Evolutionary conservation across 2,113 vertebrate genomes (phyloP).

Genomic region (Corythaixoides concolor): DNA sequence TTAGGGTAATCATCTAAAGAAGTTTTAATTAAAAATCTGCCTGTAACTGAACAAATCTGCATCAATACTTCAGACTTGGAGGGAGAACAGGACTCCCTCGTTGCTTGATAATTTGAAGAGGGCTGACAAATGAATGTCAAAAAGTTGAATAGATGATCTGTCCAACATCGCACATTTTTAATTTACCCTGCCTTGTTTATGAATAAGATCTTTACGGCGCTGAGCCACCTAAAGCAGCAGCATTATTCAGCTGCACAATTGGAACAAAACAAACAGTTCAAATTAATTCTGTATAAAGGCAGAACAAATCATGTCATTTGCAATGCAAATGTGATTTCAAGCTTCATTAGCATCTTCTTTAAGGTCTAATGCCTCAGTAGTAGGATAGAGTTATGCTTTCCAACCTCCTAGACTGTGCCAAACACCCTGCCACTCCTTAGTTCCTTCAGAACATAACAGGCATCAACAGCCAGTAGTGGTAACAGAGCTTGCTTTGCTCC

Average conservation of each 20-base stretch:
- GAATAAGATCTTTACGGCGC: neutral
- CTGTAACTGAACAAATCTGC: neutral
- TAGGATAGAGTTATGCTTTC: neutral
- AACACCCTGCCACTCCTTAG: neutral
- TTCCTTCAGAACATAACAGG: neutral
- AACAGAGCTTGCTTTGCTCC: neutral
- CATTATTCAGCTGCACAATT: constrained; percentile 40
- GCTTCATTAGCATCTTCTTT: constrained; percentile 24
- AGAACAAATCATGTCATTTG: constrained; percentile 63
- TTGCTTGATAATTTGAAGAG: neutral
- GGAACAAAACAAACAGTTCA: constrained; percentile 47
- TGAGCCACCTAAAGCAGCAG: constrained; percentile 1
- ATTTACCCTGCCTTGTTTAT: neutral
- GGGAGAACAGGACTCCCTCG: neutral
- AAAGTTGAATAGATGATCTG: neutral
- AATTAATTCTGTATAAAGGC: constrained; percentile 58
- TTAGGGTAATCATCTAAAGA: neutral
- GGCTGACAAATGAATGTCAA: neutral
- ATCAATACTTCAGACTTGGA: neutral
- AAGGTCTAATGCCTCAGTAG: constrained; percentile 10
- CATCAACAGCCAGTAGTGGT: neutral
- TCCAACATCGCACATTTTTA: neutral
- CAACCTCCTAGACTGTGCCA: neutral
- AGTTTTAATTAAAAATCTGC: neutral
- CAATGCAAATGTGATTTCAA: constrained; percentile 66